Evolutionary conservation across 2,888 invertebrate species (phyloP), one percentile per base, ranked within the genome.

Genomic region (Silvanus unidentatus): DNA sequence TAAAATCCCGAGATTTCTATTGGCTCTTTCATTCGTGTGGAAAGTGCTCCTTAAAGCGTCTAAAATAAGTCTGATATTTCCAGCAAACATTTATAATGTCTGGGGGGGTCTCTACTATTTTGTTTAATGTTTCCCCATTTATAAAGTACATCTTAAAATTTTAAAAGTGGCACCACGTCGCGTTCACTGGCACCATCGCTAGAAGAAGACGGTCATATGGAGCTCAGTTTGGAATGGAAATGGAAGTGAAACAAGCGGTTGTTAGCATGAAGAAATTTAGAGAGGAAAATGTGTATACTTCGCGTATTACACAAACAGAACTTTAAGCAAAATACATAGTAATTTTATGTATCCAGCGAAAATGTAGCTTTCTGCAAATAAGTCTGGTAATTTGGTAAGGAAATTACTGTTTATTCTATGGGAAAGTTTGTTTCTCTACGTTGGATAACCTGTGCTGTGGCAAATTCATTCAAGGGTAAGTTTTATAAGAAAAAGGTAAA

Each of bases 1-100:
- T 71, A 71, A 71, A 71, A 71, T 70, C 69, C 69, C 61, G 66
- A 69, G 68, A 70, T 69, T 70, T 70, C 70, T 62, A 71, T 71
- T 71, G 70, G 70, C 63, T 61, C 47, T 45, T 27, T 50, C 43
- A 39, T 30, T 34, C 39, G 49, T 49, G 43, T 40, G 54, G 55
- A 60, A 58, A 55, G 47, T 55, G 44, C 45, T 45, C 62, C 59
- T 55, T 64, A 64, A 54, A 52, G 47, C 48, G 46, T 39, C 47
- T 48, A 55, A 57, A 58, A 61, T 64, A 63, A 55, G 61, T 55
- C 49, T 48, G 57, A 55, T 54, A 54, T 57, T 63, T 53, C 55
- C 49, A 43, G 42, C 52, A 50, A 56, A 48, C 50, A 50, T 53
- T 55, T 50, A 56, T 60, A 56, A 59, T 54, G 53, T 49, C 59